Conservation (phyloP, 2,113 vertebrate species). For the Oreochromis tanganicae region DNA sequence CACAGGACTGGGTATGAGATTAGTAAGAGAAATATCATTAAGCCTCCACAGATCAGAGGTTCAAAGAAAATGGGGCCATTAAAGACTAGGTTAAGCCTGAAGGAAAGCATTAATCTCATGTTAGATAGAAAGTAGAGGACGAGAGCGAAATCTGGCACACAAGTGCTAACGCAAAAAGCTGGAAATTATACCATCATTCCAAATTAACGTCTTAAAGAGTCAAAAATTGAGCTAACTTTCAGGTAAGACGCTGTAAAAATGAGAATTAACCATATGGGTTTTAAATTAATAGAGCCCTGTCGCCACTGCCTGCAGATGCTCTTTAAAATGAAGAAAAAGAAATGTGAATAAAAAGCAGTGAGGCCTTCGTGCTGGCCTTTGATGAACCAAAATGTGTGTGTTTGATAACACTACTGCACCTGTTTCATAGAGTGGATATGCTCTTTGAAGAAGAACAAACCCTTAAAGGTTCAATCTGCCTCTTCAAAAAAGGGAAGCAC, state of each 20-base stretch:
- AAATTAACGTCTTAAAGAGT: constrained; percentile 9
- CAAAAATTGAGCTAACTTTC: background rate
- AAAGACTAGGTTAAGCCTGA: constrained; percentile 60
- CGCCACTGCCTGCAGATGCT: background rate
- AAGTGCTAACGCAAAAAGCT: constrained; percentile 1
- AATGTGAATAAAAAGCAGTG: background rate
- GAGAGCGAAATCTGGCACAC: constrained; percentile 21
- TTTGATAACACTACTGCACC: background rate
- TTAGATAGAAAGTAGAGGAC: constrained; percentile 7
- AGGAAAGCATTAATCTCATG: constrained; percentile 56
- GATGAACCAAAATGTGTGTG: background rate
- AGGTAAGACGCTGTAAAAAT: background rate
- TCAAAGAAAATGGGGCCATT: constrained; percentile 63
- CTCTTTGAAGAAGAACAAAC: background rate
- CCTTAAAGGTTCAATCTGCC: background rate
- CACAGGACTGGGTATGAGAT: constrained; percentile 27
- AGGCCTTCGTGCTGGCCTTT: background rate
- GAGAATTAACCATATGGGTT: background rate
- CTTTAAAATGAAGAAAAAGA: background rate
- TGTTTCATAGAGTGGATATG: background rate
- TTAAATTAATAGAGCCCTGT: constrained; percentile 12
- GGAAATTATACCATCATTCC: constrained; percentile 4
- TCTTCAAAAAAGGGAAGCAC: background rate
- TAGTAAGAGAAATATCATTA: constrained; percentile 62
- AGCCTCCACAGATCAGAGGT: constrained; percentile 52